Base-by-base conservation (phyloP, 2,797 vertebrate genomes). In the Agapornis canus region DNA sequence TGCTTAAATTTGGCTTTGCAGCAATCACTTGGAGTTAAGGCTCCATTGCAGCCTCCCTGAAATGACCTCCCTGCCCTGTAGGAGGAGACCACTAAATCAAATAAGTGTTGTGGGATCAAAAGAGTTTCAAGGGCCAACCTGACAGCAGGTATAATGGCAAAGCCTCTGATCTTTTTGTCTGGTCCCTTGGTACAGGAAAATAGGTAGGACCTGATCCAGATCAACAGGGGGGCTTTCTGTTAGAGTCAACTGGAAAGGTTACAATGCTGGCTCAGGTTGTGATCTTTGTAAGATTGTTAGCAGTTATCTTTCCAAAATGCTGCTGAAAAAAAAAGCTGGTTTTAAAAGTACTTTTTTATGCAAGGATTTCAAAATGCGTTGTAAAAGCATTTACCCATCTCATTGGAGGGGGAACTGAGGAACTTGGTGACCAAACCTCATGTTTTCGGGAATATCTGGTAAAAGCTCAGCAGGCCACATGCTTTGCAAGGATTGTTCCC, bases 401-500 rank as follows among this genome's bases (percentile, higher is more conserved):
- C 0, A 0, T 19, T 35, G 11, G 4, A 64, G 27, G 89, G 92
- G 79, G 95, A 96, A 92, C 89, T 60, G 94, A 96, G 92, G 92
- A 59, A n/a, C 19, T 0, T 2, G 4, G 42, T 0, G 4, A 70
- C n/a, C 5, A 19, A 76, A 39, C 6, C 14, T 25, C 26, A 13
- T 0, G 1, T 52, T 83, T 73, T 66, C 12, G 37, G 82, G 51
- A 40, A 6, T 32, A 35, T 8, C 26, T 61, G 39, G 16, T 86
- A 43, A 86, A 83, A 79, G 31, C 47, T 56, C 31, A 69, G n/a
- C 45, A 16, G 20, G 39, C 4, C n/a, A 19, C 0, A 1, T 45
- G 54, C 20, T 94, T 27, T 40, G 15, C 0, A 0, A 0, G 1
- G 57, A 11, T 29, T 6, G 0, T 65, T 71, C 19, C 42, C 37